Base-by-base conservation (phyloP, 2,888 invertebrate genomes). In the Dorcus hopei region DNA sequence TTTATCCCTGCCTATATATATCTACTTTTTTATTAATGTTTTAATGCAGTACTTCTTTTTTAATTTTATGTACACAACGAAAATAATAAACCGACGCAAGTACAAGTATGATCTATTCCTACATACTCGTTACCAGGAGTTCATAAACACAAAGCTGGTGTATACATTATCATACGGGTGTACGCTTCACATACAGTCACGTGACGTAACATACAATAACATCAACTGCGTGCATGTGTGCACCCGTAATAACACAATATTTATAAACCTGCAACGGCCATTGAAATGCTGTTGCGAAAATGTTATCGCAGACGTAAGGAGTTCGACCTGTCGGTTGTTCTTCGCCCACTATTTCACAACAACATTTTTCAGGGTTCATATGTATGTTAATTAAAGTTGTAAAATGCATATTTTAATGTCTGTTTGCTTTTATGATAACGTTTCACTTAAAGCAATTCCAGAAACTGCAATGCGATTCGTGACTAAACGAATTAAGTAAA, bases 41-140 rank as follows among this genome's bases (percentile, higher is more conserved):
- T 41, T 41, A 14, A 41, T 41, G 9, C 11, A 11, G 41, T 41
- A 41, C 14, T 41, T 41, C 7, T 11, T 41, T 41, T n/a, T 41
- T 1, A 9, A 41, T 48, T 16, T 48, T 26, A 43, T 54, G 14
- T 38, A 8, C 9, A 49, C 41, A 49, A 52, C 40, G 39, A 41
- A 52, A 52, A 58, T 26, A 41, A 41, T 11, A 45, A 45, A 45
- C 49, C 49, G 54, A 45, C 49, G 57, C 49, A 57, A 57, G 52
- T 58, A 49, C 38, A 58, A 68, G 76, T 76, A 78, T 77, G 77
- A 78, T 77, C 77, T 75, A 73, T 73, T 73, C 69, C 73, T 78
- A 77, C 77, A 74, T 78, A 78, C 77, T 68, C 70, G 56, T 57
- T 70, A 74, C 50, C 73, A 78, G 77, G 78, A 59, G 33, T 59